A percentile compares a stretch with the other conserved stretches of the same genome.
phyloP scores from a whole-genome alignment of 2,113 vertebrate species.

The Ornithorhynchus anatinus region DNA sequence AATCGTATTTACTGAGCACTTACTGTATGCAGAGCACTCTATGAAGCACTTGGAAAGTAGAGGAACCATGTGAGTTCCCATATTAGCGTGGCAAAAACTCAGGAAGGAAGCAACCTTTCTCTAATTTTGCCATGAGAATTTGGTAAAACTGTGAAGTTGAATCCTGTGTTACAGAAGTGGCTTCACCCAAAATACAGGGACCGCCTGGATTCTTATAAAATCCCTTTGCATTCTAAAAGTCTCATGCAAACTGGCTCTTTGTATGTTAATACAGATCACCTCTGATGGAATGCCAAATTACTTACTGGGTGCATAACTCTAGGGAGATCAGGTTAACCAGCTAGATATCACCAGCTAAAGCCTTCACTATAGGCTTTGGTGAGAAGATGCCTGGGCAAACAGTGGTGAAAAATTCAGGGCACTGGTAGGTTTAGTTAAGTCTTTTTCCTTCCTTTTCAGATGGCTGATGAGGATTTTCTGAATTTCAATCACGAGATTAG shows the following conservation, averaged over 20 bases:
- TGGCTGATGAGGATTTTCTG: not conserved
- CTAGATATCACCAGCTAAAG: constrained; percentile 18
- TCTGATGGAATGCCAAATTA: constrained; percentile 28
- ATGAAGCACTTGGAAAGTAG: too few relatives aligned
- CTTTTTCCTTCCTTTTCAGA: not conserved
- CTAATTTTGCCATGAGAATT: too few relatives aligned
- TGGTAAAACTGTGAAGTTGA: too few relatives aligned
- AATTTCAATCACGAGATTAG: too few relatives aligned
- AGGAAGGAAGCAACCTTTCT: too few relatives aligned
- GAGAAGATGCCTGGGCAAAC: constrained; percentile 4
- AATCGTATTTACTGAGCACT: too few relatives aligned
- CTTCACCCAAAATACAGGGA: not conserved
- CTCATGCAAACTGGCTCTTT: constrained; percentile 4
- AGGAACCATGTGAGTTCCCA: too few relatives aligned
- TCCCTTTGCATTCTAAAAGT: not conserved
- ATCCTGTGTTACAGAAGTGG: not conserved
- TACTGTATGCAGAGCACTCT: too few relatives aligned
- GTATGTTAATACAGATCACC: not conserved
- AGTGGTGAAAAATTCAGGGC: not conserved
- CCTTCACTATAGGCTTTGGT: not conserved
- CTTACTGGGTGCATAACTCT: constrained; percentile 19
- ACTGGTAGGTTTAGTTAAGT: not conserved
- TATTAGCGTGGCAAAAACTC: too few relatives aligned
- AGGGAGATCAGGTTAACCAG: not conserved
- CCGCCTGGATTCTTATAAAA: not conserved